Evolutionary conservation across 2,888 invertebrate genomes (phyloP).

Genomic region (Bursaphelenchus okinawaensis): DNA sequence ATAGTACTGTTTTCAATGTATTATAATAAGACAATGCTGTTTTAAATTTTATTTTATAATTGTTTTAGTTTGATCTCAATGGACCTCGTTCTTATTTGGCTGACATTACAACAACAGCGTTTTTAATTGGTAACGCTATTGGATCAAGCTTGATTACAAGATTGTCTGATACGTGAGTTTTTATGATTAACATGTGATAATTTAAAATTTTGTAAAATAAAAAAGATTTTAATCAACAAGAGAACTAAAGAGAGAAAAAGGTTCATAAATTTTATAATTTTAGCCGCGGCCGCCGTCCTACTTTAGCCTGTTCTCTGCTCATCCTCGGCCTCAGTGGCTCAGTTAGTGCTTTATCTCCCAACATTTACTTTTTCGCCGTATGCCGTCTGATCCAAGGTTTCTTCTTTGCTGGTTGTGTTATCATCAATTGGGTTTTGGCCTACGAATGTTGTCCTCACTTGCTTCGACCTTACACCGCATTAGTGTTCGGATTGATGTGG

Average conservation of each 20-base stretch:
- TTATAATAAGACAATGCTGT: background rate
- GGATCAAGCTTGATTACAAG: slow-evolving; percentile 16
- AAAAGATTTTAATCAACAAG: background rate
- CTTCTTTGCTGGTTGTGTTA: slow-evolving; percentile 64
- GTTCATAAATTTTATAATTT: too few species aligned
- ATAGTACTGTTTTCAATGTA: too few species aligned
- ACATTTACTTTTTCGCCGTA: slow-evolving; percentile 68
- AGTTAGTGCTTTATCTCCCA: slow-evolving; percentile 68
- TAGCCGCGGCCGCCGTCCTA: slow-evolving; percentile 36
- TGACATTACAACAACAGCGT: slow-evolving; percentile 28
- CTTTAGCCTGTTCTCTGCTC: slow-evolving; percentile 31
- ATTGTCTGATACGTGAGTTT: slow-evolving; percentile 20
- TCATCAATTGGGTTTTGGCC: slow-evolving; percentile 43
- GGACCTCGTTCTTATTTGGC: slow-evolving; percentile 29
- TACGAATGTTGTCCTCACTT: slow-evolving; percentile 41
- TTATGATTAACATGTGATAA: background rate
- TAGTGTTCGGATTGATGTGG: slow-evolving; percentile 19
- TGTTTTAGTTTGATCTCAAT: slow-evolving; percentile 32
- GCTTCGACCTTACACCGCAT: slow-evolving; percentile 11
- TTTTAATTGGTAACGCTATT: slow-evolving; percentile 19
- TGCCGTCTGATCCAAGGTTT: slow-evolving; percentile 69
- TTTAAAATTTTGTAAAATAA: background rate
- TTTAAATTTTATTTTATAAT: background rate
- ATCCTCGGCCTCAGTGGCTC: slow-evolving; percentile 64
- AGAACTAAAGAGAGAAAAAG: too few species aligned